A percentile compares a stretch with the other conserved stretches of the same genome.
Conservation (phyloP, 30 jellyfish, hydroid and myxozoan genomes). For the Hydractinia echinata region DNA sequence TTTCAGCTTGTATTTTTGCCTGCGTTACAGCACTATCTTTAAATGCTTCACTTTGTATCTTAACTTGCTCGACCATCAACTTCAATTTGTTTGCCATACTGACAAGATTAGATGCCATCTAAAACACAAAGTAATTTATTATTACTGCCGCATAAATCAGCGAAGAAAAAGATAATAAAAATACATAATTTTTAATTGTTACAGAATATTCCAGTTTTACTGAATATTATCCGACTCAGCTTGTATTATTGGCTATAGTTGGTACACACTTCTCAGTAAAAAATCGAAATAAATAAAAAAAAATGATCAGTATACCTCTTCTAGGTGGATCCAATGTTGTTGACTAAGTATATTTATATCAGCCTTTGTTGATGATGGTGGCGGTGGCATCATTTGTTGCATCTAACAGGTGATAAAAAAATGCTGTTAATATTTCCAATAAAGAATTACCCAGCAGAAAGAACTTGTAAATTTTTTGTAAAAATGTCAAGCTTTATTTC, state of each 20-base stretch:
- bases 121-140: neutral
- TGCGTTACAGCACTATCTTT: slow-evolving; percentile 93
- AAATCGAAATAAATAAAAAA: neutral
- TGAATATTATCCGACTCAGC: neutral
- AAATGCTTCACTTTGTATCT: slow-evolving; percentile 78
- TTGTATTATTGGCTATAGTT: neutral
- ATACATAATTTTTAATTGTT: no score
- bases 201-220: neutral
- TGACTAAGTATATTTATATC: slow-evolving; percentile 37
- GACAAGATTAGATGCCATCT: slow-evolving; percentile 66
- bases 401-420: neutral
- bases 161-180: no score
- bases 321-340: slow-evolving; percentile 86
- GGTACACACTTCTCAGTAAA: neutral
- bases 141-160: no score
- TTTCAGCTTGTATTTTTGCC: slow-evolving; percentile 95
- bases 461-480: no score
- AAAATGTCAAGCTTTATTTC: no score
- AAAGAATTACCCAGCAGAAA: neutral
- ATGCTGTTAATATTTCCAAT: neutral
- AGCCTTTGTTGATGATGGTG: slow-evolving; percentile 40
- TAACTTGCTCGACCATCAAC: slow-evolving; percentile 80
- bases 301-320: slow-evolving; percentile 46
- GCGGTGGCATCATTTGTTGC: slow-evolving; percentile 34
- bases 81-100: slow-evolving; percentile 91